A percentile compares a stretch with the other conserved stretches of the same genome.
These are phyloP conservation scores for Champsocephalus gunnari DNA, from an alignment of 2,797 vertebrate species.

Conservation along the genomic window DNA sequence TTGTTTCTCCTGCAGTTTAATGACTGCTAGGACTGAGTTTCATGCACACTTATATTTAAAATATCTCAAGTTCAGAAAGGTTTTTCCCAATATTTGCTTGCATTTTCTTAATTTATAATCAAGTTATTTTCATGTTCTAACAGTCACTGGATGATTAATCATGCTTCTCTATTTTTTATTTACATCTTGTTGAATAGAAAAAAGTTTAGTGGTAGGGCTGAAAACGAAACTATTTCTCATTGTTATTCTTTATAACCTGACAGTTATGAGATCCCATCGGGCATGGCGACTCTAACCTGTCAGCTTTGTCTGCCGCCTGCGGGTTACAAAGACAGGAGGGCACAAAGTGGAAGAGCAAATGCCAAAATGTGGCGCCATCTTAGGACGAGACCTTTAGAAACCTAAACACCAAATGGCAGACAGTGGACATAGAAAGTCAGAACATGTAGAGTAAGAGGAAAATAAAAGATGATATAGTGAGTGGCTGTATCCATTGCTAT, in stretches of 20 bases:
- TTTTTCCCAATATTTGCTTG: background rate
- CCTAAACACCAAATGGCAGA: slow-evolving; percentile 52
- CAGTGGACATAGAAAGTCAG: background rate
- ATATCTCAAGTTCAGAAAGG: background rate
- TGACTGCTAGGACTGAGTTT: background rate
- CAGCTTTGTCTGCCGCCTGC: background rate
- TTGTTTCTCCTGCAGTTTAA: background rate
- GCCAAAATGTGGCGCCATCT: slow-evolving; percentile 34
- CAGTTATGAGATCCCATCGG: fast-evolving
- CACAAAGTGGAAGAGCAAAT: background rate
- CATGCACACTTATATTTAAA: background rate
- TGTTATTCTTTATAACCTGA: background rate
- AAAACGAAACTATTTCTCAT: background rate
- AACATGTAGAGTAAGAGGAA: fast-evolving
- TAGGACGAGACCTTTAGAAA: background rate
- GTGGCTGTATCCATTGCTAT: background rate
- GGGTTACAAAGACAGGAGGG: background rate
- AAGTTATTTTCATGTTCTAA: background rate
- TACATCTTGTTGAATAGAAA: background rate
- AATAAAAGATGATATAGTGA: fast-evolving
- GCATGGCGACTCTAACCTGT: slow-evolving; percentile 10
- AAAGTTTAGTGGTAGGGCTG: background rate
- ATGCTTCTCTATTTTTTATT: background rate
- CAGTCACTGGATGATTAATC: background rate
- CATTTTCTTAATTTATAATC: background rate